Evolutionary conservation across 2,888 invertebrate genomes (phyloP).

Genomic region (Dynastes tityus): DNA sequence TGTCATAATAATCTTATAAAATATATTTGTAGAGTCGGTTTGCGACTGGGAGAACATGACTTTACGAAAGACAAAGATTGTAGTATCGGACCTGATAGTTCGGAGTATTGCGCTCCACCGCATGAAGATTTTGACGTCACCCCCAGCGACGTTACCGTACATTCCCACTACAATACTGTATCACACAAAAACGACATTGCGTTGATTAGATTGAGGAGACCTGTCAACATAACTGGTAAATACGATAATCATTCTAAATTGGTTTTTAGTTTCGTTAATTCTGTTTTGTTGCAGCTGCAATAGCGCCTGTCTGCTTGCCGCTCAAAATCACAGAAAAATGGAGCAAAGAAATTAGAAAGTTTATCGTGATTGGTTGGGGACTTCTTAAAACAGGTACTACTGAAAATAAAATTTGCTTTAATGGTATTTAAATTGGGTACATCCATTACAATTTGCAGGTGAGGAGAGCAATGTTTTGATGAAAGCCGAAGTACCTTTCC

Average conservation of each 20-base stretch:
- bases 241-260: not conserved
- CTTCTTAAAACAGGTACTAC: not conserved
- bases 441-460: not conserved
- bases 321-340: not conserved
- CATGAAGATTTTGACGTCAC: slow-evolving; percentile 73
- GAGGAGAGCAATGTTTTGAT: not conserved
- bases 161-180: slow-evolving; percentile 62
- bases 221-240: slow-evolving; percentile 61
- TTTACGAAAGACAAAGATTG: not conserved
- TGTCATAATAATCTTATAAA: not conserved
- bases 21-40: slow-evolving; percentile 69
- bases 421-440: not conserved
- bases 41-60: slow-evolving; percentile 76
- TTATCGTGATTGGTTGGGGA: not conserved
- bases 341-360: not conserved
- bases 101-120: slow-evolving; percentile 65
- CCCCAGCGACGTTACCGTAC: slow-evolving; percentile 56
- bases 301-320: not conserved
- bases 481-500: not conserved
- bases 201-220: slow-evolving; percentile 63
- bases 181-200: slow-evolving; percentile 68
- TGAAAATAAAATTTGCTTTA: not conserved
- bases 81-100: not conserved
- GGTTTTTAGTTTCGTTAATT: no score
- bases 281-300: not conserved